Base-by-base conservation (phyloP, 2,888 invertebrate genomes). In the Pogonocherus hispidulus region DNA sequence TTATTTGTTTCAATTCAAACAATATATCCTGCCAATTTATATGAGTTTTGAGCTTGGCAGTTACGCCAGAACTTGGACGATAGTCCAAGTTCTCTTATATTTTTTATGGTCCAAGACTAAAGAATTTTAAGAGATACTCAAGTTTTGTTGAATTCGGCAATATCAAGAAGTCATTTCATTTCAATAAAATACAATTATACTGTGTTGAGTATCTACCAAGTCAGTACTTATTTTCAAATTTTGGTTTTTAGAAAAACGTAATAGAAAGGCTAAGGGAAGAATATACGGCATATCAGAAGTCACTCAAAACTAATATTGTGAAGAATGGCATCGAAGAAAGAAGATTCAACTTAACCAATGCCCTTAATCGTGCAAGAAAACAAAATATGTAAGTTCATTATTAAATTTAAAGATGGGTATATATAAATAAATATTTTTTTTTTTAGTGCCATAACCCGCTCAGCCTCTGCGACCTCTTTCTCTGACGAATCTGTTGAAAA, bases 401-500 rank as follows among this genome's bases (percentile, higher is more conserved):
- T 55, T 1, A 32, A 47, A 9, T 56, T 32, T 27, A 51, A 49
- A 27, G 23, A 27, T 1, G 2, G 6, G 6, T 44, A 44, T 0
- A 6, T 6, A 16, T 44, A 14, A 16, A 18, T 41, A 41, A n/a
- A n/a, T 11, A 41, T 9, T 4, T 46, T 22, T 52, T 35, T 27
- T 63, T 67, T 59, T 63, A 73, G 47, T 65, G 81, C 82, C 55
- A 76, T 80, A 47, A 76, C 78, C 14, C 79, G 83, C 60, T 75
- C 83, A 18, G 77, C 83, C 8, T 82, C 84, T 16, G 77, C 79
- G 3, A 80, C 81, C 35, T 83, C 84, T 6, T 76, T 79, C 60
- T 83, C 83, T 0, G 85, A 86, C 51, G 86, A 86, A 18, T 85
- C 85, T 2, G 79, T 79, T 23, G 82, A 82, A 56, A 74, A 78